Percentiles rank a stretch among this genome's conserved stretches.
Evolutionary conservation across 2,797 vertebrate species (phyloP).

Genomic region (Muraenolepis orangiensis): DNA sequence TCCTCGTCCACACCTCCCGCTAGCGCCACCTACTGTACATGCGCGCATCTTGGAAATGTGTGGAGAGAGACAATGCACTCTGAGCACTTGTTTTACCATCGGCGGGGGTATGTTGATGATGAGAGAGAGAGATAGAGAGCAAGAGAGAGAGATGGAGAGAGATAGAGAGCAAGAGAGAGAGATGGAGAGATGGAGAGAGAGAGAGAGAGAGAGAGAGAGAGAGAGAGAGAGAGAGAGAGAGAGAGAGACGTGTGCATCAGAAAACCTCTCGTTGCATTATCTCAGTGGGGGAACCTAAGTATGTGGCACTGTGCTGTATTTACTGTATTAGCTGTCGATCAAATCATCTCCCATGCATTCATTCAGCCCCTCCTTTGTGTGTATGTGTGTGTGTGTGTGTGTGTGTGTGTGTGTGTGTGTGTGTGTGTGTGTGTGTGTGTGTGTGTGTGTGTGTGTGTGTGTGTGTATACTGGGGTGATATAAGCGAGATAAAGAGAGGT

Average conservation of each 20-base stretch:
- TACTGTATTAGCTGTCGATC: neutral
- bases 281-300: neutral
- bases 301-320: neutral
- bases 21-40: no score
- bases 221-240: no score
- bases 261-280: neutral
- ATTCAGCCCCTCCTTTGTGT: neutral
- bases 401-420: no score
- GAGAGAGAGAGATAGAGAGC: no score
- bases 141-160: no score
- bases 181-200: no score
- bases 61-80: neutral
- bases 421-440: neutral
- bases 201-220: no score
- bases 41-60: no score
- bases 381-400: no score
- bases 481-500: slow-evolving; percentile 8
- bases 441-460: neutral
- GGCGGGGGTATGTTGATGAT: neutral
- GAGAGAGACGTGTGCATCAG: neutral
- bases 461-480: slow-evolving; percentile 3
- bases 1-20: no score
- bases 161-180: no score
- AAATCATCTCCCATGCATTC: neutral
- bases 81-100: neutral